A percentile compares a stretch with the other conserved stretches of the same genome.
These are phyloP conservation scores for Crocuta crocuta DNA, from an alignment of 2,113 vertebrate species.

Conservation along the genomic window DNA sequence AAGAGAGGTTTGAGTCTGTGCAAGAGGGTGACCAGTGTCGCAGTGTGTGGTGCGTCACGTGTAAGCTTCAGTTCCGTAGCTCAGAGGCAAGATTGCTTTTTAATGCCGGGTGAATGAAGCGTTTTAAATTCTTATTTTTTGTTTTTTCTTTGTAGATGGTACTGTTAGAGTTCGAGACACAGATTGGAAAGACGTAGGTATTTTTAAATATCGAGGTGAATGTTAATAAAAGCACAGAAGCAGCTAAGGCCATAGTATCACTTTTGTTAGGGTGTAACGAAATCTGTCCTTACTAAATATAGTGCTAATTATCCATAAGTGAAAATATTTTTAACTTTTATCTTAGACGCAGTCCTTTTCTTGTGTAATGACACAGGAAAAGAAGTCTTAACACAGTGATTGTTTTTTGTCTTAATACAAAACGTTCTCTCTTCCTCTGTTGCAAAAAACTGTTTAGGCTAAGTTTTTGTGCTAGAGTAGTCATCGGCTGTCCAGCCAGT, in stretches of 20 bases:
- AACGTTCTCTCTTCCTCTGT: background rate
- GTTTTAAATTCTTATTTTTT: background rate
- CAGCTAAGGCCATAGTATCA: background rate
- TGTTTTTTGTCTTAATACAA: background rate
- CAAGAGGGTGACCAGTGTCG: background rate
- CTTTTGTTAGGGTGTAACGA: background rate
- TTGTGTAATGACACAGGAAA: background rate
- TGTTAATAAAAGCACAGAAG: background rate
- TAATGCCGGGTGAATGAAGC: background rate
- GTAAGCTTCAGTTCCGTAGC: background rate
- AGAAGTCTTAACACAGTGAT: background rate
- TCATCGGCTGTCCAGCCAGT: background rate
- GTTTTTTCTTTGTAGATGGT: constrained; percentile 84
- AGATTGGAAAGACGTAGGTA: constrained; percentile 91
- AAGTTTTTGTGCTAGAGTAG: constrained; percentile 5
- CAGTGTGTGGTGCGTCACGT: background rate
- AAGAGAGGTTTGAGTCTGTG: background rate
- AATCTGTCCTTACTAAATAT: constrained; percentile 17
- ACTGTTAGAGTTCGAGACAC: constrained; percentile 85
- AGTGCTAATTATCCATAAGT: constrained; percentile 30
- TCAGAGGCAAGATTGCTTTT: background rate
- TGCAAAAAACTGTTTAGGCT: background rate
- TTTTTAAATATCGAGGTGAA: constrained; percentile 33
- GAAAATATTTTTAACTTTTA: constrained; percentile 37
- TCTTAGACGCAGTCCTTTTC: constrained; percentile 28